These are phyloP conservation scores for Lonchura striata DNA, from an alignment of 2,113 vertebrate species.

Conservation along the genomic window DNA sequence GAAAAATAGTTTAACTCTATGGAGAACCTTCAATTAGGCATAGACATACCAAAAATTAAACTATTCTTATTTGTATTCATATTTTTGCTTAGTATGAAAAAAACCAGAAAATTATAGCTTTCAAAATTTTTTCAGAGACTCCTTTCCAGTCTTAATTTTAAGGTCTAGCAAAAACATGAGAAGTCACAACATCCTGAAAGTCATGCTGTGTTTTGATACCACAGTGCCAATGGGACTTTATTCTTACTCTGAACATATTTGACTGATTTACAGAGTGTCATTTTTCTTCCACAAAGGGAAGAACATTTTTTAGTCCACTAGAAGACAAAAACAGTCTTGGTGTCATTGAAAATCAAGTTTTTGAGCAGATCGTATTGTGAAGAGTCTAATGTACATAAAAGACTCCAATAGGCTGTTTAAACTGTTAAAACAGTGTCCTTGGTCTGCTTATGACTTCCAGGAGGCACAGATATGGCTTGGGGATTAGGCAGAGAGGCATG, in stretches of 20 bases:
- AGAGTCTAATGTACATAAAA: conserved; percentile 24
- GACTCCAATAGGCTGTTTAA: conserved; percentile 26
- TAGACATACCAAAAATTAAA: background rate
- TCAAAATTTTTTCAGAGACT: background rate
- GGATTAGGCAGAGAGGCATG: conserved; percentile 47
- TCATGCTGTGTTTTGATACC: background rate
- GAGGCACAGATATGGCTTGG: conserved; percentile 47
- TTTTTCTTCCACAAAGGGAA: background rate
- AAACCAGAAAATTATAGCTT: background rate
- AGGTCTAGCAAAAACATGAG: background rate
- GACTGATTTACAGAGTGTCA: background rate
- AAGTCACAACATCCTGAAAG: background rate
- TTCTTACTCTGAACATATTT: background rate
- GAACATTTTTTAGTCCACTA: background rate
- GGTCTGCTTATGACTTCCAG: conserved; percentile 53
- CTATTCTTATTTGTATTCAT: background rate
- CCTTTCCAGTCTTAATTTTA: background rate
- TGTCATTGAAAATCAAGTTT: conserved; percentile 6
- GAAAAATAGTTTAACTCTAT: background rate
- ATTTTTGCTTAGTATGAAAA: background rate
- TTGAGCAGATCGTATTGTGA: conserved; percentile 32
- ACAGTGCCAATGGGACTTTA: background rate
- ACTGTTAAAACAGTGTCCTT: conserved; percentile 63
- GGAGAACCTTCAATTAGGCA: background rate
- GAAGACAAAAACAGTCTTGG: conserved; percentile 24